Conservation (phyloP, 2,113 vertebrate species). For the Origma solitaria region DNA sequence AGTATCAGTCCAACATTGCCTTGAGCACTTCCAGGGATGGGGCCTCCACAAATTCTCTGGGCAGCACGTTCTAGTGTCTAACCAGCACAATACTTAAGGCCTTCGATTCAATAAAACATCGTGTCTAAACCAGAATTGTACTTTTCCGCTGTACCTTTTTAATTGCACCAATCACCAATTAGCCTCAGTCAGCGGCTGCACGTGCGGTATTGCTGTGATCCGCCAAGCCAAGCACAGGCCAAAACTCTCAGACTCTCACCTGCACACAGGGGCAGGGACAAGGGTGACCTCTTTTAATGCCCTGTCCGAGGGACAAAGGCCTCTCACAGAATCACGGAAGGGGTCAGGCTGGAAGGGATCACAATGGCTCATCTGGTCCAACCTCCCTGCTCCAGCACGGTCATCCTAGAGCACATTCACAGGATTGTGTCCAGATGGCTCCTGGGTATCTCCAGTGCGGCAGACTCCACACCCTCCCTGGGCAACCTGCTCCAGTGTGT, state of each 20-base stretch:
- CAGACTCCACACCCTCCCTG: background rate
- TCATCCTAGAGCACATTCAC: background rate
- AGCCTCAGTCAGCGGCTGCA: background rate
- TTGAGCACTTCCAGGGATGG: background rate
- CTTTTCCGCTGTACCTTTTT: background rate
- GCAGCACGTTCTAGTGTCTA: background rate
- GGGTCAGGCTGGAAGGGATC: background rate
- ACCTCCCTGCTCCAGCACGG: too few relatives aligned
- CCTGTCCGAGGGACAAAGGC: background rate
- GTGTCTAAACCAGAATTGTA: background rate
- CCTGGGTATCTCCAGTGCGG: background rate
- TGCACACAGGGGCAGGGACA: accelerated
- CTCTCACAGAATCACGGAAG: background rate
- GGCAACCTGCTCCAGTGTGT: background rate
- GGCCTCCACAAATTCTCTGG: background rate
- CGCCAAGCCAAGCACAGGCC: accelerated
- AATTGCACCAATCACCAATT: accelerated
- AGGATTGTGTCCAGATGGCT: accelerated
- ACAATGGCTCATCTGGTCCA: background rate
- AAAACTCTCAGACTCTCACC: background rate
- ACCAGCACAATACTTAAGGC: background rate
- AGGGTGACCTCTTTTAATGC: background rate
- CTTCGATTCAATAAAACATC: background rate
- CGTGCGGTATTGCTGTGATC: accelerated
- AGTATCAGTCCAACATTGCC: background rate